Base-by-base conservation (phyloP, 2,797 vertebrate genomes). In the Capromys pilorides region DNA sequence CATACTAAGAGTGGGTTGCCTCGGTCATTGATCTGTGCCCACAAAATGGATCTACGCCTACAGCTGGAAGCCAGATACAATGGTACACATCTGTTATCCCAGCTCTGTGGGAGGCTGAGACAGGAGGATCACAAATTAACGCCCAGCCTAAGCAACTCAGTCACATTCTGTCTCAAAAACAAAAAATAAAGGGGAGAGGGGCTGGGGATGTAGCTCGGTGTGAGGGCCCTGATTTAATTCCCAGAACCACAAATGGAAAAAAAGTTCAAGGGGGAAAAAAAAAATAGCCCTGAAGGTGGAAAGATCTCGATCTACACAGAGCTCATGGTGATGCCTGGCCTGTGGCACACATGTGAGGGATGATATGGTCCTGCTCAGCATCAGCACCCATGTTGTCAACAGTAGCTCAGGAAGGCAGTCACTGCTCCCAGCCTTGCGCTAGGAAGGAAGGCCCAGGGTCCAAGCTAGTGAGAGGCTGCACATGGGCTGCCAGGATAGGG, bases 1-100 rank as follows among this genome's bases (percentile, higher is more conserved):
- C 9, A 18, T 1, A 28, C 26, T 12, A 16, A 33, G 0, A 12
- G 51, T 24, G 21, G 0, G 6, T 62, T 14, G n/a, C 8, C 10
- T 18, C 8, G 26, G 9, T n/a, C 28, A 4, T 49, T 5, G 26
- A 24, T 18, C 33, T 12, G 0, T 45, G 73, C 64, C 49, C 79
- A 59, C 41, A 49, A 0, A 36, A 51, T 9, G 39, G 80, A 26
- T 66, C 45, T 8, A 75, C 81, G 22, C 12, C 26, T 41, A 24
- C 0, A 28, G 49, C 22, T 28, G 33, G 69, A 71, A 39, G 69
- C 69, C n/a, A 39, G n/a, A 36, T 39, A n/a, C 21, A 24, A 36
- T 39, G 19, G 19, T 39, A n/a, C 67, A 39, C 16, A 19, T 8
- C 36, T 71, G 69, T 71, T 39, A 39, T 22, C 36, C 69, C 18